Conservation (phyloP, 2,888 invertebrate genomes). For the Hartigia nigra region DNA sequence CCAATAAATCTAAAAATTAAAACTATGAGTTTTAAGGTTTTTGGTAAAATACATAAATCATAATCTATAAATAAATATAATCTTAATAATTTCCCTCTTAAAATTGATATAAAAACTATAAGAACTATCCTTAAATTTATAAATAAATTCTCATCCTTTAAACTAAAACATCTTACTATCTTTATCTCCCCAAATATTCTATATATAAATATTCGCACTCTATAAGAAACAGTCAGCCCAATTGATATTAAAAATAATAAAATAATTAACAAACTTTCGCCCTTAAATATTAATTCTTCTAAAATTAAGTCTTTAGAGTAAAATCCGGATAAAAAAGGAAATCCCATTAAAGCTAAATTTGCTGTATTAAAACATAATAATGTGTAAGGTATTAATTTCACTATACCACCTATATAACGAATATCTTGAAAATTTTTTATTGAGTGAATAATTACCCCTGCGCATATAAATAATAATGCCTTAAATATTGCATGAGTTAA, state of each 20-base stretch:
- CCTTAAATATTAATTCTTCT: conserved; percentile 55
- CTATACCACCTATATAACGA: conserved; percentile 71
- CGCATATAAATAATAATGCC: conserved; percentile 79
- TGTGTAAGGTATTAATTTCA: conserved; percentile 68
- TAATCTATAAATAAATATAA: conserved; percentile 18
- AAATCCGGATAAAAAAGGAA: conserved; percentile 75
- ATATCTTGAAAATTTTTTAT: conserved; percentile 76
- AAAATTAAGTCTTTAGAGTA: conserved; percentile 66
- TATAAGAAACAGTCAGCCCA: conserved; percentile 44
- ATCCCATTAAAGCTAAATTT: conserved; percentile 73
- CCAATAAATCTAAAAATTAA: conserved; percentile 16
- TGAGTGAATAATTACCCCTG: conserved; percentile 76
- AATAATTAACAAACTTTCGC: conserved; percentile 38
- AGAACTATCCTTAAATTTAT: conserved; percentile 27
- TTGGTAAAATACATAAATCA: too few species aligned
- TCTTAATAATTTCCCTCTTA: conserved; percentile 29
- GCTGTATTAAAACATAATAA: conserved; percentile 70
- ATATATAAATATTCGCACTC: conserved; percentile 45
- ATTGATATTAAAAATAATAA: conserved; percentile 39
- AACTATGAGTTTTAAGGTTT: conserved; percentile 11
- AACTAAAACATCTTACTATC: conserved; percentile 2
- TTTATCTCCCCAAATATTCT: conserved; percentile 19
- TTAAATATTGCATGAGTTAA: conserved; percentile 82
- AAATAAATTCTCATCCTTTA: conserved; percentile 27
- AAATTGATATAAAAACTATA: conserved; percentile 35